Conservation (phyloP, 2,797 vertebrate species). For the Rhinogobio ventralis region DNA sequence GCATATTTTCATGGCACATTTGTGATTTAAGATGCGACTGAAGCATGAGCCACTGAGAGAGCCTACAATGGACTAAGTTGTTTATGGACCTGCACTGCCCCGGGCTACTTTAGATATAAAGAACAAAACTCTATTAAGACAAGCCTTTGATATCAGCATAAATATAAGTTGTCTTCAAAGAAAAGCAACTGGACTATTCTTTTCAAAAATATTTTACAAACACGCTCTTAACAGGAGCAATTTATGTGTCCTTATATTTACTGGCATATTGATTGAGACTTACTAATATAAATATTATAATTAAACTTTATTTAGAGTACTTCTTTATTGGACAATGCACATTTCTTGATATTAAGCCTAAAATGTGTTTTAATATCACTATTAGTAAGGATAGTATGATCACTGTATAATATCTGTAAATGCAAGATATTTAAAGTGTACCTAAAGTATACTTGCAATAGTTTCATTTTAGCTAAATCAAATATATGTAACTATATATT, state of each 20-base stretch:
- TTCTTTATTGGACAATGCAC: too few relatives aligned
- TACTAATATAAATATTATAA: too few relatives aligned
- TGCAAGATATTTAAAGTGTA: too few relatives aligned
- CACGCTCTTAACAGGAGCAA: background rate
- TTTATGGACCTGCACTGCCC: constrained; percentile 35
- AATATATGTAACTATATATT: too few relatives aligned
- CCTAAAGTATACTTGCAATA: too few relatives aligned
- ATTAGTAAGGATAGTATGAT: too few relatives aligned
- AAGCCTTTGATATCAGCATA: constrained; percentile 1
- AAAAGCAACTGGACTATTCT: background rate
- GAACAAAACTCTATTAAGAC: constrained; percentile 5
- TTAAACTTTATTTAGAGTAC: too few relatives aligned
- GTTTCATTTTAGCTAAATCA: too few relatives aligned
- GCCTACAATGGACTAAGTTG: constrained; percentile 49
- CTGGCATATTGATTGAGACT: too few relatives aligned
- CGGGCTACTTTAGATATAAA: constrained; percentile 15
- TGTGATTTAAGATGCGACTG: constrained; percentile 50
- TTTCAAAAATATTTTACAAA: background rate
- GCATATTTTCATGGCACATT: constrained; percentile 50
- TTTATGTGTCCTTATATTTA: background rate
- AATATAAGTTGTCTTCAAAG: constrained; percentile 6
- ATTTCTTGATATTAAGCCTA: too few relatives aligned
- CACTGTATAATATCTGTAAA: too few relatives aligned
- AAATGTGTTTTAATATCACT: too few relatives aligned
- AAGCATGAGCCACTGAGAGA: constrained; percentile 46